Conservation (phyloP, 2,888 invertebrate genomes). For the Polylopha cassiicola region DNA sequence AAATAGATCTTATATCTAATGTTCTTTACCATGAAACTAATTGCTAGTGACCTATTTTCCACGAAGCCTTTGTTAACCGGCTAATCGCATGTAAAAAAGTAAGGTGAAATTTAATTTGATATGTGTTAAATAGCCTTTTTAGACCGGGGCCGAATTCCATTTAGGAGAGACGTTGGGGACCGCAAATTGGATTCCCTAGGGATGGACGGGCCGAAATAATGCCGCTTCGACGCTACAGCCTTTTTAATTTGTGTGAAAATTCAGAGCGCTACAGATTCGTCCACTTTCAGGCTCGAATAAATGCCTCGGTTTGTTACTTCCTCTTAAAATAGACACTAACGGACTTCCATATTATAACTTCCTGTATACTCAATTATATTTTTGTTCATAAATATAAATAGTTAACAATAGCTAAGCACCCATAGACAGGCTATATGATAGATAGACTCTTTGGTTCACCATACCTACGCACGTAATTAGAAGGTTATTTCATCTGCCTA, state of each 20-base stretch:
- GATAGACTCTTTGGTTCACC: no score
- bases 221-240: conserved; percentile 43
- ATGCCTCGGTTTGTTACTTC: neutral
- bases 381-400: no score
- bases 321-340: conserved; percentile 1
- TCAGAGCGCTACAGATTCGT: conserved; percentile 29
- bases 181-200: conserved; percentile 63
- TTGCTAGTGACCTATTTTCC: no score
- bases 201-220: conserved; percentile 57
- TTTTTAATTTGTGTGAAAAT: conserved; percentile 52
- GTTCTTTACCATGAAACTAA: no score
- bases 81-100: conserved; percentile 37
- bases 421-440: no score
- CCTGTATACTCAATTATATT: no score
- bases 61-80: conserved; percentile 25
- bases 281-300: conserved; percentile 2
- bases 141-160: conserved; percentile 56
- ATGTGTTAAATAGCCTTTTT: conserved; percentile 53
- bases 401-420: no score
- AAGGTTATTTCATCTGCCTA: no score
- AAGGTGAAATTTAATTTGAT: conserved; percentile 34
- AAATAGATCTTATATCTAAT: no score
- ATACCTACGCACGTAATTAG: no score
- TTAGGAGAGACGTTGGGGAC: conserved; percentile 49
- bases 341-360: conserved; percentile 2